Conservation (phyloP, 1,140 invertebrate genomes). For the Zaprionus ornatus region DNA sequence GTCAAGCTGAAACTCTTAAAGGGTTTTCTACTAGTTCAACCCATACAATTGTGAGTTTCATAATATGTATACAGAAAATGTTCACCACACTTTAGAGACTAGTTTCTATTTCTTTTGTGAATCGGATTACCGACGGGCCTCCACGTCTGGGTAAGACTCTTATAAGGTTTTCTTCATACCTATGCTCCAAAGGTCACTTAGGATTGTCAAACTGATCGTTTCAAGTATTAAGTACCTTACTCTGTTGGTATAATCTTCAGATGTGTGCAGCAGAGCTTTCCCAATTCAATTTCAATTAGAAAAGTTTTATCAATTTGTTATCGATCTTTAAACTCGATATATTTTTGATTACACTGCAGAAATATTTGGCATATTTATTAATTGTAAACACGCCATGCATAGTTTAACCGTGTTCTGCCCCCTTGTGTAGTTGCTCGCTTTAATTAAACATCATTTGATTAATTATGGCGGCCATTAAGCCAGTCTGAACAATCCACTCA, state of each 20-base stretch:
- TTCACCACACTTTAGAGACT: too few species aligned
- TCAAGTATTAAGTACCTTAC: neutral
- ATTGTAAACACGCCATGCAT: slow-evolving; percentile 4
- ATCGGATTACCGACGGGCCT: too few species aligned
- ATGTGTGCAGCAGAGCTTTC: neutral
- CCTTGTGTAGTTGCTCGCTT: slow-evolving; percentile 34
- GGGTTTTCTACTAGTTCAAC: too few species aligned
- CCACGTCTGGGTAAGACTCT: too few species aligned
- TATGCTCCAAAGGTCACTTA: too few species aligned
- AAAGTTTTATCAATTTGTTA: neutral
- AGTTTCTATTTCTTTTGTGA: too few species aligned
- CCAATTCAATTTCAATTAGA: neutral
- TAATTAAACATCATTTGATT: slow-evolving; percentile 77
- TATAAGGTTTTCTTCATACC: neutral
- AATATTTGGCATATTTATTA: neutral
- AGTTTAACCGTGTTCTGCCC: neutral
- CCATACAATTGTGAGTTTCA: too few species aligned
- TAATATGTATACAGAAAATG: too few species aligned
- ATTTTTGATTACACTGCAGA: neutral
- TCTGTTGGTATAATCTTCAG: neutral
- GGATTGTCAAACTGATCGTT: neutral
- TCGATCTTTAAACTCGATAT: neutral
- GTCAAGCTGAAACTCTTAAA: neutral
- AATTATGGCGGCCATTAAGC: slow-evolving; percentile 63
- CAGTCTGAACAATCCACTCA: slow-evolving; percentile 63